These are phyloP conservation scores for Circaetus cinerascens DNA, from an alignment of 2,113 vertebrate genomes.

Conservation along the genomic window DNA sequence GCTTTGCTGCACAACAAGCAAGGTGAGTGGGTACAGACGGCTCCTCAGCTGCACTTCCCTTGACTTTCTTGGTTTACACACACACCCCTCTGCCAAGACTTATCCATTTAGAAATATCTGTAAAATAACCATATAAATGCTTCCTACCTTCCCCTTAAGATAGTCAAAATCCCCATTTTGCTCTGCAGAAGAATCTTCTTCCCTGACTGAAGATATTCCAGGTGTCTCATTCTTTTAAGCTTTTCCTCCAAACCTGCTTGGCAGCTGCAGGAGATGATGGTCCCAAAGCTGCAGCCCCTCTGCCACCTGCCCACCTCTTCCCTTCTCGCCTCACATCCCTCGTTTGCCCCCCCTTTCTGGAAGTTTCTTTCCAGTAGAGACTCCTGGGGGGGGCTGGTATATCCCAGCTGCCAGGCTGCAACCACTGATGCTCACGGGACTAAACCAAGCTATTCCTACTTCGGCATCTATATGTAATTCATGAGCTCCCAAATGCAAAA, in stretches of 20 bases:
- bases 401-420: rapidly evolving
- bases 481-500: not conserved
- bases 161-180: rapidly evolving
- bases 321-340: not conserved
- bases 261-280: rapidly evolving
- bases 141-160: not conserved
- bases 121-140: not conserved
- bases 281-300: not conserved
- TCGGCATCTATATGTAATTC: rapidly evolving
- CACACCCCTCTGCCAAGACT: too few species aligned
- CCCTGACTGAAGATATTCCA: rapidly evolving
- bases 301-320: not conserved
- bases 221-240: rapidly evolving
- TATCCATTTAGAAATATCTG: rapidly evolving
- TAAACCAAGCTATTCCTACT: not conserved
- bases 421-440: rapidly evolving
- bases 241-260: not conserved
- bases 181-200: rapidly evolving
- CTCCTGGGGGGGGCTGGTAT: rapidly evolving
- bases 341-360: rapidly evolving
- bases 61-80: too few species aligned
- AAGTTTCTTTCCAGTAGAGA: not conserved
- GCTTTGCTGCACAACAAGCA: not conserved
- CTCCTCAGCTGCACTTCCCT: not conserved
- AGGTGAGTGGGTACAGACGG: rapidly evolving